Evolutionary conservation across 1,140 invertebrate genomes (phyloP), one percentile per base, ranked within the genome.

Genomic region (Pectinophora gossypiella): DNA sequence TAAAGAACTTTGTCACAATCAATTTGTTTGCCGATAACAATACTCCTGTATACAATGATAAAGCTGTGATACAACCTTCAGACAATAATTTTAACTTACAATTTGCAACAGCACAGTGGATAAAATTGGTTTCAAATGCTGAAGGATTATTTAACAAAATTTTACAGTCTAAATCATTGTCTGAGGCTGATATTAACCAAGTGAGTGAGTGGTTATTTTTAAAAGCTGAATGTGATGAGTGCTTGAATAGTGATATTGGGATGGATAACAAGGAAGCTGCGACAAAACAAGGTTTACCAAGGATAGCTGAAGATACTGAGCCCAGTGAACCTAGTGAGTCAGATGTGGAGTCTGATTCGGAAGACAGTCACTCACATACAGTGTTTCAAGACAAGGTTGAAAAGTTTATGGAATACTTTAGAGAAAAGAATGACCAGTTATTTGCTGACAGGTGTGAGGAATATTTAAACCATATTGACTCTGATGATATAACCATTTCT

Each of bases 141-240:
- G 94, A 95, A 77, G 93, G 93, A n/a, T 72, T 96, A 9, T 94
- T 95, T 71, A 92, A 93, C 63, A 94, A 93, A 87, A 88, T 88
- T 47, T 79, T 91, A 51, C 83, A 88, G 40, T 89, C 88, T 19
- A 92, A 93, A 59, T 82, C 89, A 22, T 74, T 95, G 40, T 89
- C 91, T 5, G 91, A 93, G 48, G 84, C 89, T 50, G 92, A 94
- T 68, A 89, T 91, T 59, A 93, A 94, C 68, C 94, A 94, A 80
- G 94, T 95, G n/a, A 93, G 94, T 70, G 92, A 95, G 54, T 96
- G 95, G 94, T 79, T 96, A 2, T 94, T 93, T 63, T 88, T 95
- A 56, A 95, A 95, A 77, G 93, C 95, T 56, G 94, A 96, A 75
- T 95, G 94, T 77, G 94, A 95, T 76, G 94, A 95, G 61, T 95